Percentiles rank a stretch among this genome's conserved stretches.
Evolutionary conservation across 2,797 vertebrate species (phyloP).

Genomic region (Clarias laeviceps): DNA sequence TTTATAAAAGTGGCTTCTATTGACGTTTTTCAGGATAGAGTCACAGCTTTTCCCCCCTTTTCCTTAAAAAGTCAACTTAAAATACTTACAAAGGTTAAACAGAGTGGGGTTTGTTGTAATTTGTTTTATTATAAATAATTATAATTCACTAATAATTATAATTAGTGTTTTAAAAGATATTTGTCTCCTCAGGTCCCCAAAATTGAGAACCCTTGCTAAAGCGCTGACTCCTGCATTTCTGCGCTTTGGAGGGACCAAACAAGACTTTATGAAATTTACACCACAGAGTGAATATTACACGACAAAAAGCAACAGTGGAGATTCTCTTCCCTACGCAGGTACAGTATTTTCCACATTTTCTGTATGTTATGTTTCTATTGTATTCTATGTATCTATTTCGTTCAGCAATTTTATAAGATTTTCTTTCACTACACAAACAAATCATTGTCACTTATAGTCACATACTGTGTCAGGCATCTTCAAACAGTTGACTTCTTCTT

Average conservation of each 20-base stretch:
- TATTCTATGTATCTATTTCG: too few relatives aligned
- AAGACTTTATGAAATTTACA: conserved; percentile 89
- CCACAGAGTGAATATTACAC: conserved; percentile 68
- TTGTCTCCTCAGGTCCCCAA: conserved; percentile 76
- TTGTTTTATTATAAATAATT: not conserved
- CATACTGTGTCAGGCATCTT: not conserved
- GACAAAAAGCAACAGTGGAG: conserved; percentile 60
- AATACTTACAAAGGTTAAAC: not conserved
- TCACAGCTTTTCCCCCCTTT: not conserved
- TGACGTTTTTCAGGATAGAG: not conserved
- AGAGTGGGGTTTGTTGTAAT: not conserved
- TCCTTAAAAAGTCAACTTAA: not conserved
- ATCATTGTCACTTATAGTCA: not conserved
- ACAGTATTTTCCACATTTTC: conserved; percentile 55
- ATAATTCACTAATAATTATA: not conserved
- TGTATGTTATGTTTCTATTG: not conserved
- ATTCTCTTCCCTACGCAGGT: conserved; percentile 54
- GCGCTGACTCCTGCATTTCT: conserved; percentile 85
- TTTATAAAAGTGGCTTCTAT: not conserved
- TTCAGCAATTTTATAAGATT: not conserved
- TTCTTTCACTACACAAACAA: not conserved
- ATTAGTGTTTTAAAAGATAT: too few relatives aligned
- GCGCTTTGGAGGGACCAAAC: conserved; percentile 89
- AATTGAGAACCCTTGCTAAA: conserved; percentile 77
- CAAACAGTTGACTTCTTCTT: not conserved